Conservation (phyloP, 2,113 vertebrate species). For the Machaerirhynchus nigripectus region DNA sequence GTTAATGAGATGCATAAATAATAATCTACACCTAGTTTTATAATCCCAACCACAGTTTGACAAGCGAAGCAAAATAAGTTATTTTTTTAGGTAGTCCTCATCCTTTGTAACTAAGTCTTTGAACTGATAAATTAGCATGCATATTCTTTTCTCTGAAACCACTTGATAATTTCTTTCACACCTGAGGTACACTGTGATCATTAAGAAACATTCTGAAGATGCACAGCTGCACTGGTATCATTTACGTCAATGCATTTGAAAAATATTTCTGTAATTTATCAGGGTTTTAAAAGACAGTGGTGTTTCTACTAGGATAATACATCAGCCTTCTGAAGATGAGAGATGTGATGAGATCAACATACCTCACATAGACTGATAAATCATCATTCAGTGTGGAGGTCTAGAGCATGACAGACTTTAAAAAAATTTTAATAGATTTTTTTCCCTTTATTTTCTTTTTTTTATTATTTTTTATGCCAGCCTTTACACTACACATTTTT, state of each 20-base stretch:
- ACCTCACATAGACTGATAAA: background rate
- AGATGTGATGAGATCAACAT: background rate
- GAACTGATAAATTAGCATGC: slow-evolving; percentile 15
- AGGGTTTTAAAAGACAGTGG: slow-evolving; percentile 4
- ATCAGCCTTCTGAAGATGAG: slow-evolving; percentile 16
- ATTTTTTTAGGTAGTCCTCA: background rate
- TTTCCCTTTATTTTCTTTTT: fast-evolving
- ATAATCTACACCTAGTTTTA: background rate
- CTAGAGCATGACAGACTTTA: background rate
- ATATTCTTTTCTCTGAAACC: slow-evolving; percentile 43
- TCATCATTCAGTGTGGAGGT: background rate
- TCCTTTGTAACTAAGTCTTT: background rate
- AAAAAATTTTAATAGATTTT: background rate
- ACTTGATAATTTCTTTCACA: slow-evolving; percentile 26
- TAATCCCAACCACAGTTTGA: background rate
- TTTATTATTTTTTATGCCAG: background rate
- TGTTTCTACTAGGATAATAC: background rate
- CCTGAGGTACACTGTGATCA: slow-evolving; percentile 26
- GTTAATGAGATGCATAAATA: background rate
- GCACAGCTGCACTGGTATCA: background rate
- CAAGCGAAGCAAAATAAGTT: background rate
- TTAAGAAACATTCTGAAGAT: slow-evolving; percentile 43
- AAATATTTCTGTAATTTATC: slow-evolving; percentile 21
- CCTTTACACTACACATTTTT: background rate
- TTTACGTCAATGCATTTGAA: slow-evolving; percentile 4